Percentiles rank a stretch among this genome's conserved stretches.
Conservation (phyloP, 2,113 vertebrate genomes). For the Plecotus auritus region DNA sequence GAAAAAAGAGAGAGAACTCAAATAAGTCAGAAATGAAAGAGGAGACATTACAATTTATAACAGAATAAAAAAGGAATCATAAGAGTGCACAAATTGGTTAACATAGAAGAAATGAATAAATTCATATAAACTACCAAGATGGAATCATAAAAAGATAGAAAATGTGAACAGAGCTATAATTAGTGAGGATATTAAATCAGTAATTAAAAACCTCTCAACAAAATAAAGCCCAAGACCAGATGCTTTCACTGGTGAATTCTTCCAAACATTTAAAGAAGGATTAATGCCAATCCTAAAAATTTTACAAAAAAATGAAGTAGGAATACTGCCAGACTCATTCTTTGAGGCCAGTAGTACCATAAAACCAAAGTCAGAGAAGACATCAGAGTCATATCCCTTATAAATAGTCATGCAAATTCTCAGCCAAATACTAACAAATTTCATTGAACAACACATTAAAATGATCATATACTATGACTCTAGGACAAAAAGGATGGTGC, state of each 20-base stretch:
- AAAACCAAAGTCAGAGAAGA: not conserved
- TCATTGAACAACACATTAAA: not conserved
- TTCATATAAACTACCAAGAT: not conserved
- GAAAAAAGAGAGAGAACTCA: not conserved
- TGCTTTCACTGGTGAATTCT: not conserved
- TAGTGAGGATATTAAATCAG: not conserved
- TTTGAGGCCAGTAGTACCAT: not conserved
- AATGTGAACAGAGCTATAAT: not conserved
- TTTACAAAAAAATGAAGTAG: not conserved
- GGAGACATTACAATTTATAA: not conserved
- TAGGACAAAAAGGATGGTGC: not conserved
- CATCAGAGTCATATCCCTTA: not conserved
- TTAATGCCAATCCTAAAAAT: not conserved
- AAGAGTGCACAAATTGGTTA: not conserved
- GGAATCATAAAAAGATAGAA: not conserved
- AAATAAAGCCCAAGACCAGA: not conserved
- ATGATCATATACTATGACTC: not conserved
- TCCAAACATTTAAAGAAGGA: not conserved
- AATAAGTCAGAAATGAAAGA: not conserved
- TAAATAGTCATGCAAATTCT: not conserved
- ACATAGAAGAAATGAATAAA: not conserved
- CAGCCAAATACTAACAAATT: not conserved
- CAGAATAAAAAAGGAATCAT: not conserved
- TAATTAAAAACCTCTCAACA: not conserved
- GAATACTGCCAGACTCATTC: not conserved